These are phyloP conservation scores for Ochropacha duplaris DNA, from an alignment of 2,888 invertebrate species.

Conservation along the genomic window DNA sequence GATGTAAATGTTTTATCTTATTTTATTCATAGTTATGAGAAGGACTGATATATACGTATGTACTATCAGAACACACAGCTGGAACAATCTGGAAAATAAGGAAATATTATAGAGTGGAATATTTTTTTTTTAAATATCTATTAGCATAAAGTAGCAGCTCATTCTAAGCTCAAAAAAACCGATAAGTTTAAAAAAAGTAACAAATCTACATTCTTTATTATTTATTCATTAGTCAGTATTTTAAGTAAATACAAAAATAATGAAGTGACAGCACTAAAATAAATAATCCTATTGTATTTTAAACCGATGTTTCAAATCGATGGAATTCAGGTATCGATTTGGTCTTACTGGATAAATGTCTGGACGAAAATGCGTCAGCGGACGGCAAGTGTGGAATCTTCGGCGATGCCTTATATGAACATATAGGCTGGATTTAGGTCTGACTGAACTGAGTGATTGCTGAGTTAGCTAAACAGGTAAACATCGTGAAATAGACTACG, in stretches of 20 bases:
- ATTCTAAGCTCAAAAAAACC: background rate
- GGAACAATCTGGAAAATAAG: no score
- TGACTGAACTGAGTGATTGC: background rate
- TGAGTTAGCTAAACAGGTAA: no score
- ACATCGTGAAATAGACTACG: no score
- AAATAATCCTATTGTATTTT: constrained; percentile 51
- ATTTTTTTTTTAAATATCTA: no score
- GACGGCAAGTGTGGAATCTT: constrained; percentile 43
- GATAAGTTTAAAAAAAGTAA: background rate
- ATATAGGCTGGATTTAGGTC: constrained; percentile 39
- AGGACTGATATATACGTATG: no score
- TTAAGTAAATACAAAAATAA: constrained; percentile 13
- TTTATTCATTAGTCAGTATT: constrained; percentile 5
- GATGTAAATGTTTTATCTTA: no score
- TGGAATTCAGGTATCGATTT: constrained; percentile 4
- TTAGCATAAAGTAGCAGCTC: background rate
- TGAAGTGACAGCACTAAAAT: constrained; percentile 20
- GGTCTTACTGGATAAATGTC: constrained; percentile 13
- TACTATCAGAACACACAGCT: no score
- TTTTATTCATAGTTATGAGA: no score
- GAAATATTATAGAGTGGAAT: background rate
- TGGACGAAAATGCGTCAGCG: constrained; percentile 25
- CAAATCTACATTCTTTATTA: constrained; percentile 1
- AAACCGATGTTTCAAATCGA: constrained; percentile 32
- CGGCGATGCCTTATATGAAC: constrained; percentile 46